Conservation (phyloP, 2,113 vertebrate genomes). For the Xiphophorus couchianus region DNA sequence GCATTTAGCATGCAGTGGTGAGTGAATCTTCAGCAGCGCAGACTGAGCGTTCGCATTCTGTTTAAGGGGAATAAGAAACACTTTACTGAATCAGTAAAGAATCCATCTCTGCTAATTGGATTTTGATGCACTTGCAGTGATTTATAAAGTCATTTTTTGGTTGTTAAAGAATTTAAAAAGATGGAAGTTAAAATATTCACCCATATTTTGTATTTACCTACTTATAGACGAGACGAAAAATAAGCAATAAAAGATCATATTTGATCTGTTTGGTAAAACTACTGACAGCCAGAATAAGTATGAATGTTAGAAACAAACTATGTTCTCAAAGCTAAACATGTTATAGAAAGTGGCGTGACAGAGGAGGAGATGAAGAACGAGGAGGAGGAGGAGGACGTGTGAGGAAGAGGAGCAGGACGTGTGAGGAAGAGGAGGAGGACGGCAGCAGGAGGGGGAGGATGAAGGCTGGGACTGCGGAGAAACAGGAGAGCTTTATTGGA, state of each 20-base stretch:
- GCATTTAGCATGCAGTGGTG: too few relatives aligned
- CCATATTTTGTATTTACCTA: too few relatives aligned
- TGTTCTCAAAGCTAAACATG: background rate
- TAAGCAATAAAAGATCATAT: background rate
- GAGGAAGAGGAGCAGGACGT: background rate
- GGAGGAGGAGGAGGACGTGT: conserved; percentile 7
- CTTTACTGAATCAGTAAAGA: too few relatives aligned
- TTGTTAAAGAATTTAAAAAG: too few relatives aligned
- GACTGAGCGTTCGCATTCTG: too few relatives aligned
- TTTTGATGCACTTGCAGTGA: background rate
- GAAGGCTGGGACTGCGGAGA: background rate
- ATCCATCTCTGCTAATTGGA: too few relatives aligned
- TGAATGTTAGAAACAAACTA: background rate
- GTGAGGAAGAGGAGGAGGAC: background rate
- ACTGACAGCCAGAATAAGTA: background rate
- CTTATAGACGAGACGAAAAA: background rate
- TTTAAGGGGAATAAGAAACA: too few relatives aligned
- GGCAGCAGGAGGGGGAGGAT: conserved; percentile 6
- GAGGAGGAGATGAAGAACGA: background rate
- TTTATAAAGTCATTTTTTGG: too few relatives aligned
- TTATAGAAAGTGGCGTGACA: background rate
- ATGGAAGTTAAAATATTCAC: too few relatives aligned
- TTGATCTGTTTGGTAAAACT: background rate
- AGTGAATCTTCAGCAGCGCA: too few relatives aligned
- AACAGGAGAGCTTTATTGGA: background rate